These are phyloP conservation scores for Calameuta idolon DNA, from an alignment of 2,888 invertebrate genomes.

Conservation along the genomic window DNA sequence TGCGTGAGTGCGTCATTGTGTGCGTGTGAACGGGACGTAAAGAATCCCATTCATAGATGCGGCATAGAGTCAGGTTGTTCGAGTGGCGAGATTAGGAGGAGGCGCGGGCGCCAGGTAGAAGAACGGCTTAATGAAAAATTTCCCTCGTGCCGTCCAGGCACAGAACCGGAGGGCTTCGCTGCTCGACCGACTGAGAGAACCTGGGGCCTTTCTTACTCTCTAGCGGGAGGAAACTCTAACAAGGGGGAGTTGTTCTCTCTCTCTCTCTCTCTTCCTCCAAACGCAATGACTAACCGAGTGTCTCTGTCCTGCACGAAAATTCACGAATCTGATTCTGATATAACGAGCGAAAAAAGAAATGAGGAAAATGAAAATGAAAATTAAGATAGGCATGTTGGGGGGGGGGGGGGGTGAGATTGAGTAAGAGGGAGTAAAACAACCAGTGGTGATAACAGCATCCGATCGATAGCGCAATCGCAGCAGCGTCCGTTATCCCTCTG, in stretches of 20 bases:
- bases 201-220: no score
- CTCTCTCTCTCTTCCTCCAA: background rate
- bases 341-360: no score
- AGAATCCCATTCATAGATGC: conserved; percentile 7
- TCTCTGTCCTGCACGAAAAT: no score
- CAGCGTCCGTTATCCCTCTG: conserved; percentile 1
- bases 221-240: no score
- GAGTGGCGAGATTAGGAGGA: conserved; percentile 39
- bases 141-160: conserved; percentile 31
- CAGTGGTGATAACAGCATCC: background rate
- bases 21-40: background rate
- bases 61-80: background rate
- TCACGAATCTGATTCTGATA: no score
- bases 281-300: no score
- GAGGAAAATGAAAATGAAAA: no score
- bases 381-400: no score
- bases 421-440: no score
- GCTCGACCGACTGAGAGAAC: no score
- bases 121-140: conserved; percentile 58
- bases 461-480: conserved; percentile 4
- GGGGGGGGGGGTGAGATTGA: no score
- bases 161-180: no score
- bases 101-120: conserved; percentile 53
- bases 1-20: background rate
- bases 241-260: background rate